Conservation (phyloP, 2,797 vertebrate genomes). For the Enteromius argenteus region DNA sequence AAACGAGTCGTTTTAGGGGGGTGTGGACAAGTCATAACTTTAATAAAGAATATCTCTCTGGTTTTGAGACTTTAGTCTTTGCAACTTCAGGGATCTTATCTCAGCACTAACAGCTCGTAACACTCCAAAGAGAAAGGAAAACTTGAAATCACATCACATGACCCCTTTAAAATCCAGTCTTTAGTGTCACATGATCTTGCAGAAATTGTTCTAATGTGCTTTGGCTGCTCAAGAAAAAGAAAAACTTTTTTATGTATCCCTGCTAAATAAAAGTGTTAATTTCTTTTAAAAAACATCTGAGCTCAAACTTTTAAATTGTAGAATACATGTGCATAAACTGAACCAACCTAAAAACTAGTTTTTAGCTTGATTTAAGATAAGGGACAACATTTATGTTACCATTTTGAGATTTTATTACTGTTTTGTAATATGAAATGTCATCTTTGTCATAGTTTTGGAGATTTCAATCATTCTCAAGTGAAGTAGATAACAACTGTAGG, state of each 20-base stretch:
- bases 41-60: too few relatives aligned
- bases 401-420: neutral
- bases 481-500: neutral
- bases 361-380: neutral
- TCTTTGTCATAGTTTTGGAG: neutral
- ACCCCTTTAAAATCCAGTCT: too few relatives aligned
- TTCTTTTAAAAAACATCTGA: neutral
- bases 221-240: too few relatives aligned
- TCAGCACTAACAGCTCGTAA: too few relatives aligned
- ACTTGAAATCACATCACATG: too few relatives aligned
- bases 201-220: too few relatives aligned
- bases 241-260: neutral
- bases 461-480: neutral
- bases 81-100: too few relatives aligned
- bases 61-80: too few relatives aligned
- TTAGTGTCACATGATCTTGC: too few relatives aligned
- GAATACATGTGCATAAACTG: neutral
- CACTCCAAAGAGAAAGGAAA: too few relatives aligned
- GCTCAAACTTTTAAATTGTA: neutral
- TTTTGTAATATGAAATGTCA: neutral
- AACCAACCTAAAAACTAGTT: neutral
- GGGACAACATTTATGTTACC: neutral
- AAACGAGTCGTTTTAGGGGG: too few relatives aligned
- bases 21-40: too few relatives aligned
- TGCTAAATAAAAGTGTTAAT: neutral